These are phyloP conservation scores for Adelges cooleyi DNA, from an alignment of 1,140 invertebrate genomes.

Conservation along the genomic window DNA sequence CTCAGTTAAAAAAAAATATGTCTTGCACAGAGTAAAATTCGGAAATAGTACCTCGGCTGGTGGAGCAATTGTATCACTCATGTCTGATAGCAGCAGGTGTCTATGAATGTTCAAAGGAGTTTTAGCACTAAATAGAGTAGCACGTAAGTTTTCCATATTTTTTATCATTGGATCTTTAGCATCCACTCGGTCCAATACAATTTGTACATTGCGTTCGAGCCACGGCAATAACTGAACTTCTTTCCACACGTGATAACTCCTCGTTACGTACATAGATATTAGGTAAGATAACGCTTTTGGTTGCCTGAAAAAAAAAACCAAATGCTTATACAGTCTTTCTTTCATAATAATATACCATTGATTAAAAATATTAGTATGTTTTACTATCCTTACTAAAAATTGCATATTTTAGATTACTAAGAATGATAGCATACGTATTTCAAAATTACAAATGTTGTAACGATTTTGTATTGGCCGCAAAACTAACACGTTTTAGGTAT, in stretches of 20 bases:
- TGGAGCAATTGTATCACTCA: slow-evolving; percentile 53
- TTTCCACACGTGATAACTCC: slow-evolving; percentile 68
- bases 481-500: too few relatives aligned
- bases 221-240: slow-evolving; percentile 60
- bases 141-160: slow-evolving; percentile 51
- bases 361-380: too few relatives aligned
- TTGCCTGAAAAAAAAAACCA: slow-evolving; percentile 45
- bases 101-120: slow-evolving; percentile 61
- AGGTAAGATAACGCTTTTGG: slow-evolving; percentile 55
- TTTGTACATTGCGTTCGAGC: slow-evolving; percentile 60
- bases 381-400: too few relatives aligned
- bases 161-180: slow-evolving; percentile 45
- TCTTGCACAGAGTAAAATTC: neutral
- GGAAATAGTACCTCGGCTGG: slow-evolving; percentile 31
- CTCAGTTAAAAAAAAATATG: neutral
- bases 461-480: too few relatives aligned
- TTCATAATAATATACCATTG: too few relatives aligned
- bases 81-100: slow-evolving; percentile 69
- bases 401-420: too few relatives aligned
- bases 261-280: slow-evolving; percentile 58
- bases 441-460: too few relatives aligned
- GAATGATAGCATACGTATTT: too few relatives aligned
- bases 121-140: slow-evolving; percentile 48
- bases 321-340: neutral
- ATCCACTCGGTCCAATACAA: slow-evolving; percentile 53